These are phyloP conservation scores for Ladona fulva DNA, from an alignment of 1,140 invertebrate species.

Conservation along the genomic window DNA sequence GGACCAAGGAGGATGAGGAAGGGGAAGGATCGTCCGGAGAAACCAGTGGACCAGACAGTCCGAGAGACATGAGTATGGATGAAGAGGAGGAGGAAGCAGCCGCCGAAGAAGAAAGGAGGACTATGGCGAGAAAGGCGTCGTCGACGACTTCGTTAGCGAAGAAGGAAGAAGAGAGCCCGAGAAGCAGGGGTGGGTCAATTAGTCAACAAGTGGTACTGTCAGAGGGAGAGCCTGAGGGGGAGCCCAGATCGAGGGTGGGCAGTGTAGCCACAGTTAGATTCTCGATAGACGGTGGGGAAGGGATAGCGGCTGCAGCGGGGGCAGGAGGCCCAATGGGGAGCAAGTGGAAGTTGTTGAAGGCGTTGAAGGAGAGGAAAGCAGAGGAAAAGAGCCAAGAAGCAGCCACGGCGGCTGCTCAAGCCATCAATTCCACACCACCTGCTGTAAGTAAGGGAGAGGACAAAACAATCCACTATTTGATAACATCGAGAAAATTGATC, in stretches of 20 bases:
- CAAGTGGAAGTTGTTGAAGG: constrained; percentile 84
- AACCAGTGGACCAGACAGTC: constrained; percentile 78
- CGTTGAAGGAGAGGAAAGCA: constrained; percentile 77
- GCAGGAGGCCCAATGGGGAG: constrained; percentile 52
- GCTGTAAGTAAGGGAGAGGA: constrained; percentile 28
- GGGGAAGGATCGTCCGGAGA: constrained; percentile 56
- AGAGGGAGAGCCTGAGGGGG: constrained; percentile 27
- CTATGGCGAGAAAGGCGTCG: neutral
- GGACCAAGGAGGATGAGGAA: constrained; percentile 28
- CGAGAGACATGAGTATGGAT: constrained; percentile 52
- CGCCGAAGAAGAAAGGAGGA: constrained; percentile 28
- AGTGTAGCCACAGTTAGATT: neutral
- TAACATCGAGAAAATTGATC: no score
- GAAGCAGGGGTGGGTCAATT: constrained; percentile 21
- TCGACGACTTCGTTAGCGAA: constrained; percentile 11
- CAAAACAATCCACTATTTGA: no score
- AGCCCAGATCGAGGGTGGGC: constrained; percentile 22
- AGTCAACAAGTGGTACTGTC: constrained; percentile 21
- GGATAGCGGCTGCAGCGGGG: neutral
- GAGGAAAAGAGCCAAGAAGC: constrained; percentile 68
- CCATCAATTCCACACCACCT: constrained; percentile 30
- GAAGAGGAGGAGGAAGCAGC: constrained; percentile 49
- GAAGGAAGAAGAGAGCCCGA: constrained; percentile 21
- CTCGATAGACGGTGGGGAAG: neutral
- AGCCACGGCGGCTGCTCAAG: constrained; percentile 46